phyloP scores from a whole-genome alignment of 2,113 vertebrate species.

The Willisornis vidua region DNA sequence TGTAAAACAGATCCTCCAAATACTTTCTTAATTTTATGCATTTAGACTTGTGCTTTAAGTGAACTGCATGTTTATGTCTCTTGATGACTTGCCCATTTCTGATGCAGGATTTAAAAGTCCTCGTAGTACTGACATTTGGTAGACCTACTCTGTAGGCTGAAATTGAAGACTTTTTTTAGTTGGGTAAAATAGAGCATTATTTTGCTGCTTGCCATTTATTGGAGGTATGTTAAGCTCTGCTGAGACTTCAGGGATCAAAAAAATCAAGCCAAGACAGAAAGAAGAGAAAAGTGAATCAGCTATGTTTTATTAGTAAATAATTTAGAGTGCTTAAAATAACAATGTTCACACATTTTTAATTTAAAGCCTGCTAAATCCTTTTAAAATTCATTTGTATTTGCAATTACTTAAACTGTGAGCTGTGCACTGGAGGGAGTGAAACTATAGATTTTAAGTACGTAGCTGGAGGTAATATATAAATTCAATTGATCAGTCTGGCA shows the following conservation, averaged over 20 bases:
- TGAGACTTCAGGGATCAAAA: constrained; percentile 5
- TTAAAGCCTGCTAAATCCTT: constrained; percentile 70
- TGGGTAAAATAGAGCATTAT: neutral
- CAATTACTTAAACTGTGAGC: constrained; percentile 76
- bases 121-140: neutral
- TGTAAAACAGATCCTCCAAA: neutral
- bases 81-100: neutral
- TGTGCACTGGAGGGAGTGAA: constrained; percentile 69
- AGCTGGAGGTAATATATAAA: constrained; percentile 84
- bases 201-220: neutral
- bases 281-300: constrained; percentile 17
- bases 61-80: neutral
- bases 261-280: constrained; percentile 34
- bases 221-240: neutral
- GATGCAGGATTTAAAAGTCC: neutral
- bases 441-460: constrained; percentile 78
- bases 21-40: neutral
- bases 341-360: constrained; percentile 77
- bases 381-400: constrained; percentile 78
- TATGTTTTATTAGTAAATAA: constrained; percentile 74
- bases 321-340: constrained; percentile 76
- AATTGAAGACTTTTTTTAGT: constrained; percentile 4
- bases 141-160: neutral
- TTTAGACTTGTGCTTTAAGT: neutral
- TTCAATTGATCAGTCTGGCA: constrained; percentile 83